These are phyloP conservation scores for Myotis daubentonii DNA, from an alignment of 2,797 vertebrate species.

Conservation along the genomic window DNA sequence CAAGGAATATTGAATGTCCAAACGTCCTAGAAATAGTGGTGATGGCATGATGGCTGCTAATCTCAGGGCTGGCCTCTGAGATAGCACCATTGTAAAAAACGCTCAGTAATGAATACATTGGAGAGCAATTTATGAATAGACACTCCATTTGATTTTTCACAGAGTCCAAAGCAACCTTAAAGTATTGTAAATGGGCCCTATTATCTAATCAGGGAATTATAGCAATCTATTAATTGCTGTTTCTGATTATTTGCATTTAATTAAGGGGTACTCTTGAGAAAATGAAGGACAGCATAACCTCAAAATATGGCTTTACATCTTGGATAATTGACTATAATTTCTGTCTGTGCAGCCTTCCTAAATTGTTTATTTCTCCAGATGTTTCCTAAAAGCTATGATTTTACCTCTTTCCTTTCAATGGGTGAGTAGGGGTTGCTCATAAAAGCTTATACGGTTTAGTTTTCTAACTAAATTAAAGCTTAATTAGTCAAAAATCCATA, in stretches of 20 bases:
- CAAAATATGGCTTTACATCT: constrained; percentile 78
- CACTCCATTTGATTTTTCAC: constrained; percentile 59
- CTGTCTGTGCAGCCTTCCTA: constrained; percentile 73
- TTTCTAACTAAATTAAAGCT: constrained; percentile 76
- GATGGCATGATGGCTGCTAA: constrained; percentile 31
- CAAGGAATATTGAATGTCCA: not conserved
- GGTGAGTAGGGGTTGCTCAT: constrained; percentile 58
- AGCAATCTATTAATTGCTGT: constrained; percentile 79
- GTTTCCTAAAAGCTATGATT: constrained; percentile 73
- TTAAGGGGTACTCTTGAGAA: constrained; percentile 82
- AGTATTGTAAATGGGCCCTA: constrained; percentile 71
- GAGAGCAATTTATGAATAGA: not conserved
- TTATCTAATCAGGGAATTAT: constrained; percentile 76
- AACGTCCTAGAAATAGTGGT: not conserved
- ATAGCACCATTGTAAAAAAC: constrained; percentile 23
- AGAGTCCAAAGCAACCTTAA: not conserved
- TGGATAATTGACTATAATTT: constrained; percentile 84
- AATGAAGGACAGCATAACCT: constrained; percentile 82
- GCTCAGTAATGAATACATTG: constrained; percentile 31
- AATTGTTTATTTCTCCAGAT: constrained; percentile 75
- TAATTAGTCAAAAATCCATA: constrained; percentile 73
- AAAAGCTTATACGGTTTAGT: constrained; percentile 60
- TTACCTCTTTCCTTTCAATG: constrained; percentile 68
- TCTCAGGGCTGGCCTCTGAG: constrained; percentile 48
- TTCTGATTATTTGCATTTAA: constrained; percentile 86